Evolutionary conservation across 2,113 vertebrate species (phyloP), one percentile per base, ranked within the genome.

Genomic region (Brevimyrus niger): DNA sequence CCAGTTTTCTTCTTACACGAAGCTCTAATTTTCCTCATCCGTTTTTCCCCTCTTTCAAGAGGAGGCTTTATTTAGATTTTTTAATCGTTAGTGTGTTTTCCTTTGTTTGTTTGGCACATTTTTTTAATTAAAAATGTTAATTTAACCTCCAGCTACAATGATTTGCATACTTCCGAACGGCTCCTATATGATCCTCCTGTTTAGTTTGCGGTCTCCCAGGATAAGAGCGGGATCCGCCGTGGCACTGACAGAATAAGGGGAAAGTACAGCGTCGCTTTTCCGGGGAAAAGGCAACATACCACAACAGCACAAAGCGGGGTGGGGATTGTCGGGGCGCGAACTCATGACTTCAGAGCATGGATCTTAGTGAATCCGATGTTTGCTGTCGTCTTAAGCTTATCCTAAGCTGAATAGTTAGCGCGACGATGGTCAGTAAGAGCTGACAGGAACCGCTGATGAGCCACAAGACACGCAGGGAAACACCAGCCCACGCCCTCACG

Each of bases 61-160:
- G 65, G 89, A 90, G 90, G 89, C 93, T 94, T 92, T 92, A 93
- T 96, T 93, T 94, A 92, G 93, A 95, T 95, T 94, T 94, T 96
- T 95, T 95, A 95, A 96, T 96, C 94, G 95, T 96, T 95, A 95
- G 95, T 96, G 94, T 96, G 96, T 96, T 96, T 96, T 96, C 94
- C 95, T 88, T 92, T 96, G 95, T 96, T 96, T 96, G 95, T 96
- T 96, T 96, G 95, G 94, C 90, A 94, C 95, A 96, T 96, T 96
- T 95, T 84, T 96, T 96, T 95, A 96, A 96, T 96, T 96, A 94
- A 95, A 96, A 96, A 95, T 95, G 95, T 95, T 96, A 95, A 96
- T 96, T 96, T 95, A 94, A 95, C 96, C 96, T 94, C 94, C 90
- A 94, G 95, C 95, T 92, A 94, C 90, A 92, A 89, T 91, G 89